These are phyloP conservation scores for Acridotheres tristis DNA, from an alignment of 2,797 vertebrate genomes.

Conservation along the genomic window DNA sequence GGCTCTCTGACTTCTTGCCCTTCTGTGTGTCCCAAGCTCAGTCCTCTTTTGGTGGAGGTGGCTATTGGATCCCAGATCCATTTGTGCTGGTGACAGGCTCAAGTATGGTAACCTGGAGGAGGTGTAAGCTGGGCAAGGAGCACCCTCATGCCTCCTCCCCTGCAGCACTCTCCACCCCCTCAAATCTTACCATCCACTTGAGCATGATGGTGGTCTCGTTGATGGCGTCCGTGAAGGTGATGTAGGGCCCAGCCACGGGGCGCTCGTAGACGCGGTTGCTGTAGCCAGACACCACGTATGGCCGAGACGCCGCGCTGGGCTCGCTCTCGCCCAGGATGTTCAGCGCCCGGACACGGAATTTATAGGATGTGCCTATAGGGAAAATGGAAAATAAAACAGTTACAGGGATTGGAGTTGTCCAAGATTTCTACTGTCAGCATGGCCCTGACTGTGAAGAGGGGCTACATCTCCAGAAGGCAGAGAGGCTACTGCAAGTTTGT, in stretches of 20 bases:
- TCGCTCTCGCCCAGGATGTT: slow-evolving; percentile 95
- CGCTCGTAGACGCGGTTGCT: slow-evolving; percentile 85
- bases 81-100: background rate
- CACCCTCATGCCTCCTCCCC: background rate
- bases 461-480: background rate
- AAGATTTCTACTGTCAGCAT: background rate
- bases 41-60: background rate
- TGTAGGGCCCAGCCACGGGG: slow-evolving; percentile 93
- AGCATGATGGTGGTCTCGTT: slow-evolving; percentile 97
- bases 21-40: background rate
- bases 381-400: background rate
- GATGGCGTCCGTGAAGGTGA: slow-evolving; percentile 97
- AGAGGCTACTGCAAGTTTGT: background rate
- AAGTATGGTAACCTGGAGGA: background rate
- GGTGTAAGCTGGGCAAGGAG: background rate
- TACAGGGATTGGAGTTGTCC: background rate
- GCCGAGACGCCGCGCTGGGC: slow-evolving; percentile 91
- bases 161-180: background rate
- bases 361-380: slow-evolving; percentile 89
- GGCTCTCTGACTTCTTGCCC: background rate
- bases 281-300: slow-evolving; percentile 89
- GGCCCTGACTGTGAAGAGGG: background rate
- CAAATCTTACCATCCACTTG: slow-evolving; percentile 92
- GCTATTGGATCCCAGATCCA: background rate
- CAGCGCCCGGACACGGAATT: slow-evolving; percentile 93